phyloP scores from a whole-genome alignment of 2,113 vertebrate species.

The Vimba vimba region DNA sequence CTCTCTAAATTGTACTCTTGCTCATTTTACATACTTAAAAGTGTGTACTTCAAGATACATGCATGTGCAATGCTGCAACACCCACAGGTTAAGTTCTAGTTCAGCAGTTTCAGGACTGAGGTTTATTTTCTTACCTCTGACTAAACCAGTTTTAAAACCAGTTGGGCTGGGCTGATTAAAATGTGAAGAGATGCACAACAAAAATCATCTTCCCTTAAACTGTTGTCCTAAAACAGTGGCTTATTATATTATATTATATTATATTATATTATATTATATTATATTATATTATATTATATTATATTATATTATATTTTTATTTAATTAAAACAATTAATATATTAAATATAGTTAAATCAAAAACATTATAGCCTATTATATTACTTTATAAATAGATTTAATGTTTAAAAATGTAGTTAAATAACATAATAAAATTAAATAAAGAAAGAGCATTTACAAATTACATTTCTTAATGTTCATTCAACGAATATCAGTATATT shows the following conservation, averaged over 20 bases:
- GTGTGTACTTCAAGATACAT: not conserved
- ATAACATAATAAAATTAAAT: not conserved
- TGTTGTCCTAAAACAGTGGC: too few relatives aligned
- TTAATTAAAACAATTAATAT: not conserved
- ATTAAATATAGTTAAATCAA: too few relatives aligned
- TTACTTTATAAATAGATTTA: not conserved
- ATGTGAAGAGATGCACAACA: too few relatives aligned
- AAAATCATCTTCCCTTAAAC: too few relatives aligned
- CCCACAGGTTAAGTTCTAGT: not conserved
- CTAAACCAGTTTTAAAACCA: too few relatives aligned
- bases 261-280: not conserved
- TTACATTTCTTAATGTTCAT: conserved; percentile 1
- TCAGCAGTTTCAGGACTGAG: not conserved
- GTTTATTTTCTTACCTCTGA: too few relatives aligned
- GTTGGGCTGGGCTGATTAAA: too few relatives aligned
- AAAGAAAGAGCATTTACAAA: not conserved
- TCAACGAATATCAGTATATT: not conserved
- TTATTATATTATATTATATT: conserved; percentile 1
- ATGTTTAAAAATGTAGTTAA: not conserved
- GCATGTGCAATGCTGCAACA: not conserved
- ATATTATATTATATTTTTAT: not conserved
- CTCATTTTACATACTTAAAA: not conserved
- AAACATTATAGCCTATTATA: not conserved
- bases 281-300: not conserved
- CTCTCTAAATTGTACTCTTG: not conserved